Base-by-base conservation (phyloP, 2,113 vertebrate genomes). In the Crotalus viridis region DNA sequence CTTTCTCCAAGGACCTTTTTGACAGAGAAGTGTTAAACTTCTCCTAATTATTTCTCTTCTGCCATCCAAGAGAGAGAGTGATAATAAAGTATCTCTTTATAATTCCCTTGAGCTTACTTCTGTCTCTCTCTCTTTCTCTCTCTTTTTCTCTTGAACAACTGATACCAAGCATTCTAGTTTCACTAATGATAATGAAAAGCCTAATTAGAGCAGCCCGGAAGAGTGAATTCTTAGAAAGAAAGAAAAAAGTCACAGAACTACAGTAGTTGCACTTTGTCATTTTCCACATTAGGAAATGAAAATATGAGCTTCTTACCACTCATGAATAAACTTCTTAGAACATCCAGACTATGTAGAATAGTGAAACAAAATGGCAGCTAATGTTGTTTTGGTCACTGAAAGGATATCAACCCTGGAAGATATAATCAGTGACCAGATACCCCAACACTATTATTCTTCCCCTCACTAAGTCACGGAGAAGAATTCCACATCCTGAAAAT, bases 1-100 rank as follows among this genome's bases (percentile, higher is more conserved):
- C 61, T 94, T 94, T 91, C 89, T 93, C 93, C 54, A 10, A 57
- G 28, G 90, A 56, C 81, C 87, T 93, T 96, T 94, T 94, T 91
- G 94, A 87, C 61, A 92, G 90, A 96, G 87, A n/a, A 86, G 46
- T 61, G 88, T 93, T 52, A 39, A 39, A 61, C 52, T 43, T 86
- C 43, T 85, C 85, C 92, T 90, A 86, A 90, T 93, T 85, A 64
- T 64, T 86, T 89, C 59, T 2, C 43, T n/a, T 90, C n/a, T 21
- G 13, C 81, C 26, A 57, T 54, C 43, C 46, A 19, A 89, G 33
- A 81, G 55, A 56, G 33, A 90, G 54, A 61, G 48, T 24, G 19
- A 85, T 93, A 89, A 85, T 89, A 33, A 81, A 89, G 39, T 33
- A 85, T 69, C 52, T 39, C 43, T 93, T 48, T 52, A 46, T 51